These are phyloP conservation scores for Podarcis muralis DNA, from an alignment of 2,113 vertebrate species.

Conservation along the genomic window DNA sequence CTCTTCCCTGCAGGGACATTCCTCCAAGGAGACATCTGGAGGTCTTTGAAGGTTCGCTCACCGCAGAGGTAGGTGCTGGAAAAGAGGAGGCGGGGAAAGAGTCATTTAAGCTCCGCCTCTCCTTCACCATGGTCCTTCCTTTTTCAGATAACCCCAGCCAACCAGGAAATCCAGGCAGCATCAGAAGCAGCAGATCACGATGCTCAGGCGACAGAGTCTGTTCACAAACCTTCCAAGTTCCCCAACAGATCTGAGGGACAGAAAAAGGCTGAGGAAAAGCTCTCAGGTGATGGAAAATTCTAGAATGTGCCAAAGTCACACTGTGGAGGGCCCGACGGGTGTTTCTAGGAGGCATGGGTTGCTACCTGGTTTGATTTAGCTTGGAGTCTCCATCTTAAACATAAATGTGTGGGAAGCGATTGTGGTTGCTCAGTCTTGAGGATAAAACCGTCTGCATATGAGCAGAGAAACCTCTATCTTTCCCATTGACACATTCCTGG, in stretches of 20 bases:
- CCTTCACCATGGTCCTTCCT: background rate
- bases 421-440: background rate
- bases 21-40: background rate
- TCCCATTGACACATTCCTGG: background rate
- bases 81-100: background rate
- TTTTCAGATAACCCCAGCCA: background rate
- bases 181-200: background rate
- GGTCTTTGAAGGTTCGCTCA: background rate
- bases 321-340: background rate
- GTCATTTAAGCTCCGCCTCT: background rate
- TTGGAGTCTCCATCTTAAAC: background rate
- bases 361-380: background rate
- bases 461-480: background rate
- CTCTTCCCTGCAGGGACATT: background rate
- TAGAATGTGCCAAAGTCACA: background rate
- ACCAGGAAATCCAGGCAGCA: background rate
- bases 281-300: slow-evolving; percentile 18
- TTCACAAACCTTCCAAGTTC: background rate
- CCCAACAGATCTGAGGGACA: background rate
- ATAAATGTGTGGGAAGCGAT: background rate
- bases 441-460: background rate
- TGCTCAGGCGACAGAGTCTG: background rate
- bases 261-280: background rate
- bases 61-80: slow-evolving; percentile 6
- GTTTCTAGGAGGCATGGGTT: background rate